Conservation (phyloP, 2,888 invertebrate species). For the Eumacrocentrus americanus region DNA sequence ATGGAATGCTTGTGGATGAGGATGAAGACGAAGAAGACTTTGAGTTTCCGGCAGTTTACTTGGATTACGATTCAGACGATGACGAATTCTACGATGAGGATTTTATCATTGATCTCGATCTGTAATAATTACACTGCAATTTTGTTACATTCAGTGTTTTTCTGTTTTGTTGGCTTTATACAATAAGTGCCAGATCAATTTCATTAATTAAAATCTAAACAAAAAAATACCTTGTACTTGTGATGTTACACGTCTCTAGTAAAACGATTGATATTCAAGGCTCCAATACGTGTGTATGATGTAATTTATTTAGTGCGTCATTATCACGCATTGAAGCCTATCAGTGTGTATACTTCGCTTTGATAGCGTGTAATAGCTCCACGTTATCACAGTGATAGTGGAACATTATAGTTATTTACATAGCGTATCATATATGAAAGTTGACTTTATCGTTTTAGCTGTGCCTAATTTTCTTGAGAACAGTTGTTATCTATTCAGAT, state of each 20-base stretch:
- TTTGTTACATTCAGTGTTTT: not conserved
- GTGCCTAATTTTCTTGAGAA: no score
- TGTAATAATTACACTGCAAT: constrained; percentile 14
- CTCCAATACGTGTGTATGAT: not conserved
- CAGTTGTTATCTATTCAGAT: not conserved
- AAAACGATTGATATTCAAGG: not conserved
- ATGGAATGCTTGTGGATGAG: constrained; percentile 51
- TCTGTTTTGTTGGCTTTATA: not conserved
- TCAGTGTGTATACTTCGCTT: not conserved
- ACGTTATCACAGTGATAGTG: not conserved
- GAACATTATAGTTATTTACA: not conserved
- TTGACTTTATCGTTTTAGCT: no score
- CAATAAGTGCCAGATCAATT: not conserved
- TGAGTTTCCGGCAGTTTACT: constrained; percentile 37
- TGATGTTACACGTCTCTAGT: not conserved
- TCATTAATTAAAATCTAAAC: no score
- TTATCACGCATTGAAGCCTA: not conserved
- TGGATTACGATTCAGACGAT: constrained; percentile 36
- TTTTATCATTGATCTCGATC: constrained; percentile 34
- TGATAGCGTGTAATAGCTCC: not conserved
- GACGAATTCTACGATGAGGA: constrained; percentile 41
- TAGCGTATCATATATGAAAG: no score
- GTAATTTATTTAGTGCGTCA: not conserved
- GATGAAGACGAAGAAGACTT: constrained; percentile 50
- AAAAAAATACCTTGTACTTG: not conserved